These are phyloP conservation scores for Manduca sexta DNA, from an alignment of 1,140 invertebrate genomes.

Conservation along the genomic window DNA sequence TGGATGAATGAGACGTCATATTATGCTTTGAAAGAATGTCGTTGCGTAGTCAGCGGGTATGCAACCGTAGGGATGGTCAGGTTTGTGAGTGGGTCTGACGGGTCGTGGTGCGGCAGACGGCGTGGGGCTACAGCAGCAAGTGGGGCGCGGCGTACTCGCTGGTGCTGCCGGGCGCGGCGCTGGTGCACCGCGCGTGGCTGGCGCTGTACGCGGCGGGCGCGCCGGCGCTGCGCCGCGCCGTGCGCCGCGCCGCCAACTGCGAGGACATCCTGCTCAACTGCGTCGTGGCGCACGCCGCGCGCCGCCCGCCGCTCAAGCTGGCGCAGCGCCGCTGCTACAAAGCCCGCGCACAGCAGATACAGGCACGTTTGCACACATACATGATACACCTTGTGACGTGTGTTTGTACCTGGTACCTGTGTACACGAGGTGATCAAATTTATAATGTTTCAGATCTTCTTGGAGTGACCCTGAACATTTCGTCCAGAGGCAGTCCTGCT, in stretches of 20 bases:
- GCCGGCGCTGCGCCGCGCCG: constrained; percentile 87
- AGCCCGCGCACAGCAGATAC: constrained; percentile 80
- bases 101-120: constrained; percentile 68
- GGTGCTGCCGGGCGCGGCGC: constrained; percentile 93
- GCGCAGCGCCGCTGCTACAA: constrained; percentile 95
- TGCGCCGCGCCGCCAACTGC: constrained; percentile 94
- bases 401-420: too few relatives aligned
- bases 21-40: too few relatives aligned
- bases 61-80: too few relatives aligned
- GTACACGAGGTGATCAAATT: too few relatives aligned
- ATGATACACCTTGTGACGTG: too few relatives aligned
- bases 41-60: too few relatives aligned
- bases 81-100: too few relatives aligned
- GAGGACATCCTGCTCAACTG: constrained; percentile 98
- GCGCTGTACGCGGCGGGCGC: constrained; percentile 89
- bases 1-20: too few relatives aligned
- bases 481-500: constrained; percentile 91
- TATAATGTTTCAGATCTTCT: constrained; percentile 76
- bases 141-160: constrained; percentile 98
- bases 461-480: constrained; percentile 96
- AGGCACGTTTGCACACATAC: constrained; percentile 70
- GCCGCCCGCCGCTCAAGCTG: constrained; percentile 95
- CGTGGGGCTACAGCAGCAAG: constrained; percentile 96
- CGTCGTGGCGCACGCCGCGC: constrained; percentile 93
- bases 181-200: constrained; percentile 97